A percentile compares a stretch with the other conserved stretches of the same genome.
Evolutionary conservation across 1,140 invertebrate species (phyloP).

Genomic region (Solenopsis invicta): DNA sequence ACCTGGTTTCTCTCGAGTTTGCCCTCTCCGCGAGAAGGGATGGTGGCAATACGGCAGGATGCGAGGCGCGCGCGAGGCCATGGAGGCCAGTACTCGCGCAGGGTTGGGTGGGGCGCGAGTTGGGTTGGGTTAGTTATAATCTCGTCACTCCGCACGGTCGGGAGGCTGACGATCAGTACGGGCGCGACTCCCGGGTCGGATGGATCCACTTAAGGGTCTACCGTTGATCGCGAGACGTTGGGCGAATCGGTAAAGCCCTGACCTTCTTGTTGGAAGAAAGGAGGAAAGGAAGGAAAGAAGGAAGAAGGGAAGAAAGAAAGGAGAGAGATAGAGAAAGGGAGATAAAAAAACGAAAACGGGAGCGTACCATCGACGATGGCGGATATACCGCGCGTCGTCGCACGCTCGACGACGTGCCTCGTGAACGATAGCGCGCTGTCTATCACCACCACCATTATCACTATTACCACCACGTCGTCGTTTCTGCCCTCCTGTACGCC

Average conservation of each 20-base stretch:
- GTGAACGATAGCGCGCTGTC: background rate
- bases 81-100: constrained; percentile 9
- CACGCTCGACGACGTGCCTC: background rate
- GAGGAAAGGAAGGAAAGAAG: background rate
- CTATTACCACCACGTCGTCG: constrained; percentile 14
- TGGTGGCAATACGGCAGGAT: background rate
- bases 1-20: background rate
- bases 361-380: background rate
- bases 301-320: too few relatives aligned
- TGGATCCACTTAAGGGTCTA: constrained; percentile 41
- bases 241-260: constrained; percentile 27
- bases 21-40: background rate
- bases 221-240: constrained; percentile 20
- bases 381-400: constrained; percentile 27
- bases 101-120: constrained; percentile 40
- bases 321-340: background rate
- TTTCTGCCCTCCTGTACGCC: constrained; percentile 50
- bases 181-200: constrained; percentile 82
- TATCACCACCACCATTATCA: constrained; percentile 6
- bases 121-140: constrained; percentile 62
- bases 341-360: background rate
- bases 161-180: constrained; percentile 77
- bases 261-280: background rate
- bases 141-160: constrained; percentile 40
- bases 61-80: background rate